Evolutionary conservation across 2,888 invertebrate species (phyloP).

Genomic region (Sarcophaga variegata): DNA sequence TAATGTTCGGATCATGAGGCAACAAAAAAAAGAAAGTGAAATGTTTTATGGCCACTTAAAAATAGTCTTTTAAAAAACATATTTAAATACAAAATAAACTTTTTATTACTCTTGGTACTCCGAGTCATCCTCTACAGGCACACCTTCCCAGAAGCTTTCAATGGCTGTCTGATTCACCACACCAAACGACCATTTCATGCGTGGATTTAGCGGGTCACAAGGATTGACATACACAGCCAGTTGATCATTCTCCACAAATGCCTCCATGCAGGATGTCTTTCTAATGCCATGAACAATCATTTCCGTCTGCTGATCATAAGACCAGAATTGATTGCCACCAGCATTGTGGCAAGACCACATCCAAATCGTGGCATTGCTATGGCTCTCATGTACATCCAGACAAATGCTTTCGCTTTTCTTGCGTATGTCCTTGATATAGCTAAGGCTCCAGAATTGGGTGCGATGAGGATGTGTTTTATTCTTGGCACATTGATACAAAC

Average conservation of each 20-base stretch:
- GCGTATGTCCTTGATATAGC: constrained; percentile 76
- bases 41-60: constrained; percentile 50
- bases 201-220: constrained; percentile 82
- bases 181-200: constrained; percentile 78
- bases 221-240: constrained; percentile 86
- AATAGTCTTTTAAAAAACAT: neutral
- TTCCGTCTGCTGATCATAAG: constrained; percentile 85
- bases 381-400: constrained; percentile 90
- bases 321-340: constrained; percentile 95
- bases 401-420: constrained; percentile 86
- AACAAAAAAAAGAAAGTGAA: constrained; percentile 28
- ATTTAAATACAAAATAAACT: neutral
- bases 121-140: constrained; percentile 15
- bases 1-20: constrained; percentile 7
- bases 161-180: constrained; percentile 75
- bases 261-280: constrained; percentile 84
- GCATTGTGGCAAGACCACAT: constrained; percentile 94
- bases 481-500: constrained; percentile 73
- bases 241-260: constrained; percentile 84
- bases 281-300: constrained; percentile 72
- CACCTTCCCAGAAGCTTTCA: constrained; percentile 71
- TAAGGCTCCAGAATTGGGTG: constrained; percentile 76
- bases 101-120: neutral
- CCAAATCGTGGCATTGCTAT: constrained; percentile 87
- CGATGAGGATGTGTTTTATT: constrained; percentile 72